A percentile compares a stretch with the other conserved stretches of the same genome.
phyloP scores from a whole-genome alignment of 2,888 invertebrate species.

The Pecten maximus region DNA sequence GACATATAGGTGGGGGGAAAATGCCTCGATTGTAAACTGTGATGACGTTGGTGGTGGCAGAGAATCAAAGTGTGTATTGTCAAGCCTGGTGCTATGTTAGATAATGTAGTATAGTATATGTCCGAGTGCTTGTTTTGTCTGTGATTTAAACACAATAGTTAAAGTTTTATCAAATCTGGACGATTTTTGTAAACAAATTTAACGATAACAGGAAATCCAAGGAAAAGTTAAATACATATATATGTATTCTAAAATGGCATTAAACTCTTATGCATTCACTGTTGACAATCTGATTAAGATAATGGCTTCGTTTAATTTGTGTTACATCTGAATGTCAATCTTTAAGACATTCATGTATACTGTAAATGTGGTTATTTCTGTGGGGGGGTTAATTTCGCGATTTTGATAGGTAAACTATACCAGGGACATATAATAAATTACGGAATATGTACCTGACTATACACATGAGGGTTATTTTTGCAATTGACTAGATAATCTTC shows the following conservation, averaged over 20 bases:
- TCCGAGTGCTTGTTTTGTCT: neutral
- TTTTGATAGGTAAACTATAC: too few species aligned
- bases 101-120: neutral
- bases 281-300: too few species aligned
- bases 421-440: too few species aligned
- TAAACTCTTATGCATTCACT: too few species aligned
- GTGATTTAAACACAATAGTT: neutral
- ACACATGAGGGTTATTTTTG: too few species aligned
- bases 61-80: neutral
- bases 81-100: neutral
- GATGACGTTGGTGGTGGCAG: neutral
- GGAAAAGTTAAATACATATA: neutral
- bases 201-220: neutral
- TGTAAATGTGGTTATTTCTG: too few species aligned
- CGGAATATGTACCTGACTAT: too few species aligned
- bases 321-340: too few species aligned
- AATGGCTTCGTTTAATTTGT: too few species aligned
- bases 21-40: neutral
- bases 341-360: too few species aligned
- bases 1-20: neutral
- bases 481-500: too few species aligned
- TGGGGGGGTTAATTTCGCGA: too few species aligned
- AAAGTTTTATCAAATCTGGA: neutral
- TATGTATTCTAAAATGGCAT: neutral
- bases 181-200: neutral